A percentile compares a stretch with the other conserved stretches of the same genome.
phyloP scores from a whole-genome alignment of 2,888 invertebrate species.

The Tetragnatha montana region DNA sequence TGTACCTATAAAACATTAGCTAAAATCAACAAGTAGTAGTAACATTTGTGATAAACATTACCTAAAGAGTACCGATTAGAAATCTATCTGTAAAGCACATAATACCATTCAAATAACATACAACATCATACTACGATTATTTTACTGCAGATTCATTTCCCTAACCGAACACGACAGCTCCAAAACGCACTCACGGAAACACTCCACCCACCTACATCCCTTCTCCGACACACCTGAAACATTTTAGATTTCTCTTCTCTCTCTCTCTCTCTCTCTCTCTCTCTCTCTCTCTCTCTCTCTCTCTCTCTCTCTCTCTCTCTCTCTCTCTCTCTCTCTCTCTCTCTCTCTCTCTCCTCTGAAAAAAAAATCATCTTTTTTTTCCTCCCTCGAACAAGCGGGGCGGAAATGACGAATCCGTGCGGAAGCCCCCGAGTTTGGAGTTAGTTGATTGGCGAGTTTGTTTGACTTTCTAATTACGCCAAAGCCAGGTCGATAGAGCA shows the following conservation, averaged over 20 bases:
- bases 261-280: background rate
- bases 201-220: background rate
- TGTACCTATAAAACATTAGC: too few species aligned
- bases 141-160: too few species aligned
- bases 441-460: slow-evolving; percentile 45
- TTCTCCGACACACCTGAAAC: too few species aligned
- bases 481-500: slow-evolving; percentile 46
- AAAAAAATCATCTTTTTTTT: background rate
- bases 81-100: too few species aligned
- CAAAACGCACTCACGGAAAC: too few species aligned
- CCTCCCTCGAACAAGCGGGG: background rate
- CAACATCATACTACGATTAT: too few species aligned
- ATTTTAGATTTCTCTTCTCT: background rate
- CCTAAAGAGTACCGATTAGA: too few species aligned
- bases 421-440: background rate
- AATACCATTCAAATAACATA: too few species aligned
- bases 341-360: background rate
- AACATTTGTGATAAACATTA: too few species aligned
- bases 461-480: slow-evolving; percentile 65
- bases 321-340: background rate
- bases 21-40: too few species aligned
- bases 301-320: slow-evolving; percentile 1
- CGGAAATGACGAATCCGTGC: slow-evolving; percentile 29
- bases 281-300: slow-evolving; percentile 2
- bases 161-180: too few species aligned